Percentiles rank a stretch among this genome's conserved stretches.
These are phyloP conservation scores for Ophraella communa DNA, from an alignment of 2,888 invertebrate species.

Conservation along the genomic window DNA sequence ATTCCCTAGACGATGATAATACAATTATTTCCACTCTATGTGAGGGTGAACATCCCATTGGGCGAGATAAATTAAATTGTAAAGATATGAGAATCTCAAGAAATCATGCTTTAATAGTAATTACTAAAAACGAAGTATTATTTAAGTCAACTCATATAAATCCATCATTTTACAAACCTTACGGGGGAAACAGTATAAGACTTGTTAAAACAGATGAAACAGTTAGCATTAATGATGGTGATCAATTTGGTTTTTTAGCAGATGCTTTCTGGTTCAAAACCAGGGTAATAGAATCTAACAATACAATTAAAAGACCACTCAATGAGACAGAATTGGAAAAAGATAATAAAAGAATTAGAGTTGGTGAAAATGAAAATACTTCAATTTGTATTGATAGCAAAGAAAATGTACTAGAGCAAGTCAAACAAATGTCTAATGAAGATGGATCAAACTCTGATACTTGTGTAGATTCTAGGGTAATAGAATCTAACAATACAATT, in stretches of 20 bases:
- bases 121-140: slow-evolving; percentile 54
- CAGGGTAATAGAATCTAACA: neutral
- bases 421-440: no score
- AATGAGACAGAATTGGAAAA: neutral
- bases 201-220: slow-evolving; percentile 56
- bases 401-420: no score
- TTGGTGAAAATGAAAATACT: neutral
- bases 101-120: slow-evolving; percentile 61
- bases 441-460: no score
- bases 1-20: slow-evolving; percentile 25
- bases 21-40: slow-evolving; percentile 10
- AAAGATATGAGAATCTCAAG: slow-evolving; percentile 64
- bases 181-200: slow-evolving; percentile 50
- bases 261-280: slow-evolving; percentile 61
- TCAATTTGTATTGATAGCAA: neutral
- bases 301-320: neutral
- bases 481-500: neutral
- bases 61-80: slow-evolving; percentile 34
- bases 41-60: slow-evolving; percentile 33
- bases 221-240: slow-evolving; percentile 58
- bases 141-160: slow-evolving; percentile 63
- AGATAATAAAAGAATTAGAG: neutral
- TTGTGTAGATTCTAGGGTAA: no score
- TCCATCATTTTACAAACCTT: slow-evolving; percentile 62
- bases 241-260: slow-evolving; percentile 64